phyloP scores from a whole-genome alignment of 2,113 vertebrate species.

The Delphinapterus leucas region DNA sequence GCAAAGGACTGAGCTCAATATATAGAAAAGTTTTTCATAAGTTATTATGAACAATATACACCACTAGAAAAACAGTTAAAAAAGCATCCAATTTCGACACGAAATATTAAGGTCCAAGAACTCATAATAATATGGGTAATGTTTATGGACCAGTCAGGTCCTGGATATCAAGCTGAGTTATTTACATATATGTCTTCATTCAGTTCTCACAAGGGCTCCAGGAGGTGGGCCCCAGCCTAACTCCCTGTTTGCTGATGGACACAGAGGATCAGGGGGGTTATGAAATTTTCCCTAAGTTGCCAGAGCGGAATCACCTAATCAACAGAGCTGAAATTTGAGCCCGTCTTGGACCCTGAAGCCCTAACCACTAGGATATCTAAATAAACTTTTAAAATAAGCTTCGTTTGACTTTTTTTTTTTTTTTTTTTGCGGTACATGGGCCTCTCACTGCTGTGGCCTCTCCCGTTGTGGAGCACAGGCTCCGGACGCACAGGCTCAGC shows the following conservation, averaged over 20 bases:
- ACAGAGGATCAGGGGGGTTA: neutral
- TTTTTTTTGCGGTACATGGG: no score
- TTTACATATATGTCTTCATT: neutral
- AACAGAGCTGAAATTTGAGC: neutral
- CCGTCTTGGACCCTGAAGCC: neutral
- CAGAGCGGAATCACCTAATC: no score
- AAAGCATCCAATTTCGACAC: neutral
- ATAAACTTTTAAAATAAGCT: neutral
- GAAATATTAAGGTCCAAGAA: neutral
- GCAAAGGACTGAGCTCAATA: neutral
- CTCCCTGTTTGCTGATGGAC: neutral
- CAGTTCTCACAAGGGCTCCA: fast-evolving
- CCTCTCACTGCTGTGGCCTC: no score
- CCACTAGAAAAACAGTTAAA: neutral
- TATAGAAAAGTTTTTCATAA: neutral
- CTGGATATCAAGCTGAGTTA: neutral
- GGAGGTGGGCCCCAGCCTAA: fast-evolving
- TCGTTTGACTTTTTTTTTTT: no score
- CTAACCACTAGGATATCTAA: neutral
- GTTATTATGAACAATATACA: neutral
- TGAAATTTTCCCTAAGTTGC: neutral
- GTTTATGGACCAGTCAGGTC: fast-evolving
- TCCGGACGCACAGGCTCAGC: no score
- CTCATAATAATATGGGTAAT: neutral
- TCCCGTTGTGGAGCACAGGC: no score